Evolutionary conservation across 2,113 vertebrate genomes (phyloP).

Genomic region (Nyctereutes procyonoides): DNA sequence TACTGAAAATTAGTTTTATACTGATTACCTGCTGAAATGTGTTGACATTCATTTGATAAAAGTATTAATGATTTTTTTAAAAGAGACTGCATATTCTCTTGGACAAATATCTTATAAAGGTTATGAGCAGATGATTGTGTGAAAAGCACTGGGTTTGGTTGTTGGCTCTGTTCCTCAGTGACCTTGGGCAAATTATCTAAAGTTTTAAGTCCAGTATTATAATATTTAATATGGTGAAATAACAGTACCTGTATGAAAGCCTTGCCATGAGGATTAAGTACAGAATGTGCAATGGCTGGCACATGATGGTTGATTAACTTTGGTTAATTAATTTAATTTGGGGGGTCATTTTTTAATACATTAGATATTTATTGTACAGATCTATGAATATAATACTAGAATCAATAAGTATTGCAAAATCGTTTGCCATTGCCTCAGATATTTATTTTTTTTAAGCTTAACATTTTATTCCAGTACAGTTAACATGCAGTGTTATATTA

Average conservation of each 20-base stretch:
- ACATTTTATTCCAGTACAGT: background rate
- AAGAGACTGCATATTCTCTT: background rate
- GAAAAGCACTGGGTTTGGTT: background rate
- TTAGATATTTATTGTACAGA: background rate
- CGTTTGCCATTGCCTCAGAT: background rate
- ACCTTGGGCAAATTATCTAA: background rate
- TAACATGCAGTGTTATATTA: background rate
- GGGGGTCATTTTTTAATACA: background rate
- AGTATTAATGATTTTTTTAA: background rate
- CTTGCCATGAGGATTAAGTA: background rate
- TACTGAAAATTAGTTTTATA: background rate
- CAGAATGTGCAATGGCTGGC: background rate
- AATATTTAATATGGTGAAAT: background rate
- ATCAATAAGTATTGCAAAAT: background rate
- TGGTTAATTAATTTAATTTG: background rate
- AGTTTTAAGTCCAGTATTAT: background rate
- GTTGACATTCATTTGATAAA: background rate
- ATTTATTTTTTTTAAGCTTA: background rate
- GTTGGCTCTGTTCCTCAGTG: background rate
- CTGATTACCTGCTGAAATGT: background rate
- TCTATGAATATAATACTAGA: background rate
- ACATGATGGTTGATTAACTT: background rate
- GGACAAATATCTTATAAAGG: background rate
- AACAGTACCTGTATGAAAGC: background rate
- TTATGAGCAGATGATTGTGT: background rate